Evolutionary conservation across 2,888 invertebrate genomes (phyloP).

Genomic region (Euproctis similis): DNA sequence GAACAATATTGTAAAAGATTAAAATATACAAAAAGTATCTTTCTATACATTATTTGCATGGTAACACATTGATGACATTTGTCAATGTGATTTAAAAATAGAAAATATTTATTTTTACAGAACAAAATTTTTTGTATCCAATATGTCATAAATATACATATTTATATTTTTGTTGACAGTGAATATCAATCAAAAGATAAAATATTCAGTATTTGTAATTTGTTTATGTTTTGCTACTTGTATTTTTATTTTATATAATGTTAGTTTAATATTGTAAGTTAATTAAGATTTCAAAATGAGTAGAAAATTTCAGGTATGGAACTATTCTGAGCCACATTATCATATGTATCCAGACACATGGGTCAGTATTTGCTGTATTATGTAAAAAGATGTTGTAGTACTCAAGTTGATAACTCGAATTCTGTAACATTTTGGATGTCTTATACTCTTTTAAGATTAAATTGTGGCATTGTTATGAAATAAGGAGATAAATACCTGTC

Average conservation of each 20-base stretch:
- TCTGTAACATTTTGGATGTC: no score
- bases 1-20: no score
- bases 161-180: constrained; percentile 63
- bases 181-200: constrained; percentile 55
- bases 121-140: constrained; percentile 52
- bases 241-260: constrained; percentile 50
- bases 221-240: constrained; percentile 43
- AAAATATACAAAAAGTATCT: no score
- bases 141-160: constrained; percentile 61
- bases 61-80: constrained; percentile 5
- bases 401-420: no score
- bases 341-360: constrained; percentile 71
- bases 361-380: constrained; percentile 32
- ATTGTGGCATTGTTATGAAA: no score
- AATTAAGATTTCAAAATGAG: constrained; percentile 55
- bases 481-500: no score
- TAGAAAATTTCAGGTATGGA: constrained; percentile 74
- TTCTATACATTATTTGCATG: no score
- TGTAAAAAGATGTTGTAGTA: background rate
- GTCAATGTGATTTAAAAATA: constrained; percentile 44
- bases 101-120: constrained; percentile 40
- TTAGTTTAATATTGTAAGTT: constrained; percentile 38
- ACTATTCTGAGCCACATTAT: constrained; percentile 69
- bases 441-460: no score
- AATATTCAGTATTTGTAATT: constrained; percentile 41